Conservation (phyloP, 1,140 invertebrate species). For the Mylabris phalerata region DNA sequence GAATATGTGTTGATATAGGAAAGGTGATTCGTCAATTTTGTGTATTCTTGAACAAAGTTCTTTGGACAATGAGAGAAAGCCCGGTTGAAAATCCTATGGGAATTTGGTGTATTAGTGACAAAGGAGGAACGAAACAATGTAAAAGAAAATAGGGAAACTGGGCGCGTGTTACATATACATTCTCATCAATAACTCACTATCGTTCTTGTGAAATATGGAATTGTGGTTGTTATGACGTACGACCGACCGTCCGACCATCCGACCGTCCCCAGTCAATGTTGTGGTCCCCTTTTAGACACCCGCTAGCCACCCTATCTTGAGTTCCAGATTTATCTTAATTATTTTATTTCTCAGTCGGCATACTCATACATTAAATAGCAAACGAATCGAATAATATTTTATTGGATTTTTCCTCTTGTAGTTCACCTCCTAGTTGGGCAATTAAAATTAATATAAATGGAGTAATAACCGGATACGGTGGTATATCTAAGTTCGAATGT, state of each 20-base stretch:
- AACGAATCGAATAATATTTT: too few species aligned
- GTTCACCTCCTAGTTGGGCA: too few species aligned
- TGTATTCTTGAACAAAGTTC: conserved; percentile 22
- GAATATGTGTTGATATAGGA: conserved; percentile 10
- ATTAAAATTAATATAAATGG: too few species aligned
- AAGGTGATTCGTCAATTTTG: conserved; percentile 31
- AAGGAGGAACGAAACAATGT: conserved; percentile 25
- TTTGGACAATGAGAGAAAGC: conserved; percentile 21
- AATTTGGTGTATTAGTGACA: conserved; percentile 28
- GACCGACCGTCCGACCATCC: background rate
- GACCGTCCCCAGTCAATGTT: background rate
- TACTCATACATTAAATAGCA: background rate
- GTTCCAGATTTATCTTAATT: conserved; percentile 17
- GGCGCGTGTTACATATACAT: conserved; percentile 29
- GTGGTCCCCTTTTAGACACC: background rate
- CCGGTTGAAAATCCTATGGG: conserved; percentile 17
- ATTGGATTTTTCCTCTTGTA: too few species aligned
- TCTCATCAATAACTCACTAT: conserved; percentile 36
- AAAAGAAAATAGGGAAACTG: conserved; percentile 20
- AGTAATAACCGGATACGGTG: too few species aligned
- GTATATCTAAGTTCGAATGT: too few species aligned
- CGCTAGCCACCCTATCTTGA: background rate
- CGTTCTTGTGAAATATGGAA: conserved; percentile 35
- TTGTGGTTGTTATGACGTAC: conserved; percentile 31
- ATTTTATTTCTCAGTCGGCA: background rate